Base-by-base conservation (phyloP, 1,140 invertebrate species). In the Drosophila parabipectinata region DNA sequence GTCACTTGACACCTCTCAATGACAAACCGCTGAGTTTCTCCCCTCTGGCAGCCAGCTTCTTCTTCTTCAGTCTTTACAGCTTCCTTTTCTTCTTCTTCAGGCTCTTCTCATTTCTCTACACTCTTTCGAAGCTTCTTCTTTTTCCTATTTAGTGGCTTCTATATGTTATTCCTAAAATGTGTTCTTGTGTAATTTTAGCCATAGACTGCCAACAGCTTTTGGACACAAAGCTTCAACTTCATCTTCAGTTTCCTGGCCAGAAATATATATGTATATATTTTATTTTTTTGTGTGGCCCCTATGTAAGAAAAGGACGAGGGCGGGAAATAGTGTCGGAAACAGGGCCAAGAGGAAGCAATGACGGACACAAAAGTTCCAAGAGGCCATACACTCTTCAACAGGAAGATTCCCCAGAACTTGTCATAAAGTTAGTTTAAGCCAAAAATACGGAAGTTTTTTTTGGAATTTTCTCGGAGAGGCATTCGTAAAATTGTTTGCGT, bases 1-100 rank as follows among this genome's bases (percentile, higher is more conserved):
- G 79, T 24, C 79, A 82, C 79, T 82, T 82, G 79, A 82, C 79
- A 82, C 79, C 79, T 82, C 79, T 83, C 79, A 83, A 75, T 82
- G 79, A 82, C 79, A 82, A 72, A 71, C 79, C 78, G 77, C 78
- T 80, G 72, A 72, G 77, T 57, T 73, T 69, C 58, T 75, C 54
- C 69, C 56, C 62, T 18, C 39, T 71, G 56, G 54, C 66, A 44
- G 28, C 10, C 30, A 32, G 37, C 54, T 32, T 26, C n/a, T 69
- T 45, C 53, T 50, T 55, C 44, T 34, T 18, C 54, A 53, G 9
- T 24, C 24, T 47, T 30, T 39, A n/a, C 18, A 45, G 39, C 10
- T 45, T 15, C 37, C 30, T 6, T 18, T 45, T 18, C 39, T 32
- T 24, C 12, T 57, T 28, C 52, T 24, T 14, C 28, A 62, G 39